A percentile compares a stretch with the other conserved stretches of the same genome.
These are phyloP conservation scores for Aphelenchoides fujianensis DNA, from an alignment of 1,140 invertebrate genomes.

Conservation along the genomic window DNA sequence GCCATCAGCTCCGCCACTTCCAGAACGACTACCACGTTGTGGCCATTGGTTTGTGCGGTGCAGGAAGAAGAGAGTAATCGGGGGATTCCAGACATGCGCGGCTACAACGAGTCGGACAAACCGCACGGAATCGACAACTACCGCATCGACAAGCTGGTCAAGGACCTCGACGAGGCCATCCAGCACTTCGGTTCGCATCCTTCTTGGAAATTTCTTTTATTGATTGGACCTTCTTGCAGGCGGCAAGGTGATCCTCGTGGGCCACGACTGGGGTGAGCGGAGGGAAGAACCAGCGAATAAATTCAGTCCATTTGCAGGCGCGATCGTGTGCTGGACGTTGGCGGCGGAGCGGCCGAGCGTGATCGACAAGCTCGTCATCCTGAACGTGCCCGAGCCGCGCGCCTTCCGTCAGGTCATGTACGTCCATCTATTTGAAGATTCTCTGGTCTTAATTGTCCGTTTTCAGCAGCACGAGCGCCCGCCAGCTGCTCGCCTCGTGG, in stretches of 20 bases:
- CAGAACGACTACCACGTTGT: constrained; percentile 69
- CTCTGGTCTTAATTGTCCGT: too few relatives aligned
- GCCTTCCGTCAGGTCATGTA: neutral
- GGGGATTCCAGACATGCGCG: constrained; percentile 32
- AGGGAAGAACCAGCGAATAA: constrained; percentile 34
- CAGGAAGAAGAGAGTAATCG: neutral
- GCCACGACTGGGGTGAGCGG: neutral
- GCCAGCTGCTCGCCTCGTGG: constrained; percentile 11
- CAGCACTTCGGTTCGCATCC: constrained; percentile 68
- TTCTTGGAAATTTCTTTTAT: constrained; percentile 17
- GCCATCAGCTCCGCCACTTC: constrained; percentile 70
- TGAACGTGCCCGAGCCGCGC: constrained; percentile 75
- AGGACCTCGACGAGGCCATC: constrained; percentile 73
- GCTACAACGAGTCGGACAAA: constrained; percentile 44
- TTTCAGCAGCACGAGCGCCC: neutral
- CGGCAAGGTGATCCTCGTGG: constrained; percentile 10
- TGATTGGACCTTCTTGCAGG: neutral
- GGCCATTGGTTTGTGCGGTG: neutral
- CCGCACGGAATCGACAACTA: constrained; percentile 68
- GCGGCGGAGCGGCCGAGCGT: constrained; percentile 70
- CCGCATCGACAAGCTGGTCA: constrained; percentile 68
- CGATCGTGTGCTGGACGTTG: constrained; percentile 73
- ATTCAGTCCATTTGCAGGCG: constrained; percentile 70
- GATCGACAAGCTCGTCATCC: constrained; percentile 72
- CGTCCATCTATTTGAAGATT: too few relatives aligned